phyloP scores from a whole-genome alignment of 2,797 vertebrate genomes.

The Poecile montanus region DNA sequence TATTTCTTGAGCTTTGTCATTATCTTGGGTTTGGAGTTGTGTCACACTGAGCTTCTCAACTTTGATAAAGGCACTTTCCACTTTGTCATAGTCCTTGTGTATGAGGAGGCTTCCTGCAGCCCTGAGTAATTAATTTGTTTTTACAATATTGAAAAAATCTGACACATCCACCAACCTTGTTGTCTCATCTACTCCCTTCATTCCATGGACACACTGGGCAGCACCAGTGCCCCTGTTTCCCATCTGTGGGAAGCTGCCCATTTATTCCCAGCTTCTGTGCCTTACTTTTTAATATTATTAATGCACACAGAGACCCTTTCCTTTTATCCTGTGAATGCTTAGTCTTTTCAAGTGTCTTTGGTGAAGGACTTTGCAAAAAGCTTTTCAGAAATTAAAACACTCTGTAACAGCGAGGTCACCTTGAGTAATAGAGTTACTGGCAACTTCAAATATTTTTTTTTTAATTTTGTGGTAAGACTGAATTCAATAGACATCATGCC shows the following conservation, averaged over 20 bases:
- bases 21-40: accelerated
- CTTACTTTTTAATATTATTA: neutral
- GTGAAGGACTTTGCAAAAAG: constrained; percentile 10
- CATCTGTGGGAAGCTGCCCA: neutral
- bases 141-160: neutral
- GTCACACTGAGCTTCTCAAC: neutral
- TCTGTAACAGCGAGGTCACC: neutral
- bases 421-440: neutral
- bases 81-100: accelerated
- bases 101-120: neutral
- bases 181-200: accelerated
- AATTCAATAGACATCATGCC: neutral
- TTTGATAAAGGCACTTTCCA: neutral
- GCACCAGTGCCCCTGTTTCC: neutral
- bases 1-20: accelerated
- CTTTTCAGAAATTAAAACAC: constrained; percentile 23
- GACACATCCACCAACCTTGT: neutral
- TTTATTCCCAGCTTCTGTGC: neutral
- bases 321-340: neutral
- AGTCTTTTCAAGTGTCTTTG: neutral
- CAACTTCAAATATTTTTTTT: neutral
- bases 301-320: neutral
- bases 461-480: neutral
- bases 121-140: neutral
- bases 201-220: accelerated